Conservation (phyloP, 2,797 vertebrate genomes). For the Periparus ater region DNA sequence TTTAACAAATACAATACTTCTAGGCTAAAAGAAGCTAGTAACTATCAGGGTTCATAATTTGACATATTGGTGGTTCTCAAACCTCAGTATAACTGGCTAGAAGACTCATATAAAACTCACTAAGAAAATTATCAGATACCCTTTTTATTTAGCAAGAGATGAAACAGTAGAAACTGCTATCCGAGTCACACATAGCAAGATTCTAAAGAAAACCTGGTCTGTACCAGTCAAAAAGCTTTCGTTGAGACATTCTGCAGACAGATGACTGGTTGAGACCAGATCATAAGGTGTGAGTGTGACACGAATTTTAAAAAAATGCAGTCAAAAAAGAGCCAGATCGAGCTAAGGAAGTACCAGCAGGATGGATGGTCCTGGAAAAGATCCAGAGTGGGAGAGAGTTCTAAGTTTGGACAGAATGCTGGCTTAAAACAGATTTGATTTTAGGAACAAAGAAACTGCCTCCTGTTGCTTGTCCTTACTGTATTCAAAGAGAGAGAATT, state of each 20-base stretch:
- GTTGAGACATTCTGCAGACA: background rate
- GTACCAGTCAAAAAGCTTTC: background rate
- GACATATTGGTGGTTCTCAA: background rate
- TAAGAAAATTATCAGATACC: background rate
- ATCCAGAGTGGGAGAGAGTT: background rate
- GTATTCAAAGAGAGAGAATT: background rate
- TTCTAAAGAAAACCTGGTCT: background rate
- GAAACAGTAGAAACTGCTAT: background rate
- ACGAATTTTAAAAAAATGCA: background rate
- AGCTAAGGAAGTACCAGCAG: background rate
- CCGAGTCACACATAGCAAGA: background rate
- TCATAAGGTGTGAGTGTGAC: background rate
- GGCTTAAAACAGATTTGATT: background rate
- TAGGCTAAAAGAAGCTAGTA: background rate
- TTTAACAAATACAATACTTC: background rate
- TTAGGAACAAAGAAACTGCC: slow-evolving; percentile 38
- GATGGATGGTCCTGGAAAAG: background rate
- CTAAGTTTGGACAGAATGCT: slow-evolving; percentile 28
- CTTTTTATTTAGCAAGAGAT: background rate
- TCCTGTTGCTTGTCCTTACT: background rate
- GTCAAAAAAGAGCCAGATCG: background rate
- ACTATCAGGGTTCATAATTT: background rate
- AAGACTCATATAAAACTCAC: background rate
- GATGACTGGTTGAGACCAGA: background rate
- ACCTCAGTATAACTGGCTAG: background rate